phyloP scores from a whole-genome alignment of 1,140 invertebrate genomes.

The Cephus cinctus region DNA sequence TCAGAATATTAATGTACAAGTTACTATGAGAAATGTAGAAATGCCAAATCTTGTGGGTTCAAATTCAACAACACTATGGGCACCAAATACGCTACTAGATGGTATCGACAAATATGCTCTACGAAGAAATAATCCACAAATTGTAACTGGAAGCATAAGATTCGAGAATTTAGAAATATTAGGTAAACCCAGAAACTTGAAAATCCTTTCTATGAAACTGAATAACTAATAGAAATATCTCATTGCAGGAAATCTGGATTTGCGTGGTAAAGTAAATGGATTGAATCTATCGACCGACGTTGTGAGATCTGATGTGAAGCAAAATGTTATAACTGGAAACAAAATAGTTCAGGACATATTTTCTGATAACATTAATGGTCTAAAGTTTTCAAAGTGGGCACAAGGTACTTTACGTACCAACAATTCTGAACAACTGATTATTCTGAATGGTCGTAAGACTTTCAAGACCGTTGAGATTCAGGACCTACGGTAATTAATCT shows the following conservation, averaged over 20 bases:
- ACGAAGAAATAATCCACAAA: too few species aligned
- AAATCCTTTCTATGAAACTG: background rate
- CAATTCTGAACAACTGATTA: constrained; percentile 9
- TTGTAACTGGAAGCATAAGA: too few species aligned
- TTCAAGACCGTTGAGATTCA: constrained; percentile 25
- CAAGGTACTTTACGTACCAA: constrained; percentile 19
- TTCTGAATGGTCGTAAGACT: constrained; percentile 30
- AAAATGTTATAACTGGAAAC: constrained; percentile 30
- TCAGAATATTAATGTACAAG: constrained; percentile 27
- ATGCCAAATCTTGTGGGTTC: constrained; percentile 22
- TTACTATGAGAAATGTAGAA: constrained; percentile 19
- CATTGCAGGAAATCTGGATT: constrained; percentile 18
- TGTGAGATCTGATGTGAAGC: constrained; percentile 22
- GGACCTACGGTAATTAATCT: constrained; percentile 23
- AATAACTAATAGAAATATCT: constrained; percentile 3
- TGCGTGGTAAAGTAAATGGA: constrained; percentile 29
- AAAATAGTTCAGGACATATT: constrained; percentile 25
- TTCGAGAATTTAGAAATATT: too few species aligned
- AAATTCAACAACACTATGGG: background rate
- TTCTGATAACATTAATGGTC: constrained; percentile 25
- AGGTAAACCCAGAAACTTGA: too few species aligned
- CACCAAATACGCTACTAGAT: too few species aligned
- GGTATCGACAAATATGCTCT: too few species aligned
- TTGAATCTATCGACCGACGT: constrained; percentile 35
- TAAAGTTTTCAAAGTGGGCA: constrained; percentile 25